Conservation (phyloP, 1,140 invertebrate species). For the Leptoteleia sp. region DNA sequence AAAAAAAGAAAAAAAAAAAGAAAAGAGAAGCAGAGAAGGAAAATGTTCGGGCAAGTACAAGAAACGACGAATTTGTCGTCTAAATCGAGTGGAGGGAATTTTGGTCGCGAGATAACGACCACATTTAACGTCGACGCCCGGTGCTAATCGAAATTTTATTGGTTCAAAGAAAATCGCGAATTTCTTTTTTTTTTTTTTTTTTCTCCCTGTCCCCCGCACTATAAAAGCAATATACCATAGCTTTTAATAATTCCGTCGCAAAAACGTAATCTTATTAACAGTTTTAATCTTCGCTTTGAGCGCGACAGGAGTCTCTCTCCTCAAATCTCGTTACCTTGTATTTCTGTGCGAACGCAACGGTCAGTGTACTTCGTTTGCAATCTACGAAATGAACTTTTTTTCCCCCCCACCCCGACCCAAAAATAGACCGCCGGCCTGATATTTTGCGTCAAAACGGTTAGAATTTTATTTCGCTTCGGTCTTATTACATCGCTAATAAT, state of each 20-base stretch:
- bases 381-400: slow-evolving; percentile 58
- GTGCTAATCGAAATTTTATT: too few relatives aligned
- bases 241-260: slow-evolving; percentile 3
- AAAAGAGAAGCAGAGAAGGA: too few relatives aligned
- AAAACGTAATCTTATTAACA: slow-evolving; percentile 24
- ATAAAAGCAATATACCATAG: neutral
- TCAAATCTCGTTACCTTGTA: slow-evolving; percentile 31
- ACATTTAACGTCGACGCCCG: too few relatives aligned
- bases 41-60: too few relatives aligned
- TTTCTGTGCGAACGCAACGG: slow-evolving; percentile 12
- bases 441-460: slow-evolving; percentile 3
- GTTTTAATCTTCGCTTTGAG: slow-evolving; percentile 24
- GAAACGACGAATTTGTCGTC: too few relatives aligned
- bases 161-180: too few relatives aligned
- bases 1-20: too few relatives aligned
- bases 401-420: neutral
- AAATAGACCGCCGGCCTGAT: slow-evolving; percentile 8
- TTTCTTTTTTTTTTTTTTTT: too few relatives aligned
- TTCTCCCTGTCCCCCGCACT: too few relatives aligned
- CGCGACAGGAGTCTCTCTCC: slow-evolving; percentile 4
- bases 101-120: too few relatives aligned
- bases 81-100: too few relatives aligned
- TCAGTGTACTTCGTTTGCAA: slow-evolving; percentile 44
- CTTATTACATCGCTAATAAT: slow-evolving; percentile 9
- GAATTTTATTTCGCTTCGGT: neutral